Conservation (phyloP, 2,797 vertebrate genomes). For the Mus spretus region DNA sequence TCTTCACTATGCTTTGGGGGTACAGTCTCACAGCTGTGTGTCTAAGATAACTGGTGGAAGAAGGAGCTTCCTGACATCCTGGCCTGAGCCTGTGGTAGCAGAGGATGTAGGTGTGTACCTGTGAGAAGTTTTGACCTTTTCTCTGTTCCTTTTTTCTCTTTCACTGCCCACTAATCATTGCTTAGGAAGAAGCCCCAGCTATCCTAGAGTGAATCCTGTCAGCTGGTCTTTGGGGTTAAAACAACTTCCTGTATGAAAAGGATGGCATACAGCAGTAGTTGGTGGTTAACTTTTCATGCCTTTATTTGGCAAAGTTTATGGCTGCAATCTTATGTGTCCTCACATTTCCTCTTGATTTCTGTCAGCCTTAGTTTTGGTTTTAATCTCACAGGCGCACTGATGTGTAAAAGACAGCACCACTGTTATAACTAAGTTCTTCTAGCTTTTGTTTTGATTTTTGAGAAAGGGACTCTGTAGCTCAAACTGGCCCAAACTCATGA, state of each 20-base stretch:
- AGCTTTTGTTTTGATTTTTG: background rate
- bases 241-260: background rate
- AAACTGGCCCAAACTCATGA: background rate
- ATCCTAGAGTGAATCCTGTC: background rate
- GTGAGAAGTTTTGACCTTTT: no score
- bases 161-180: background rate
- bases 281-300: slow-evolving; percentile 13
- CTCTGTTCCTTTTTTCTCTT: background rate
- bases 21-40: background rate
- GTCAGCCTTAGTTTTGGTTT: slow-evolving; percentile 36
- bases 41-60: background rate
- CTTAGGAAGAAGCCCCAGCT: background rate
- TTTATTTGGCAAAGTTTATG: slow-evolving; percentile 52
- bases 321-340: background rate
- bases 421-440: background rate
- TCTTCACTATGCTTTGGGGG: background rate
- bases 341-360: slow-evolving; percentile 1
- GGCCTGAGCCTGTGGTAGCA: background rate
- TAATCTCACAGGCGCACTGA: background rate
- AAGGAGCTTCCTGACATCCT: background rate
- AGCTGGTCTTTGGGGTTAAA: background rate
- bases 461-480: background rate
- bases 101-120: background rate
- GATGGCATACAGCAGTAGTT: background rate
- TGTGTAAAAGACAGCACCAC: background rate